Conservation (phyloP, 37 sponge, comb jelly and placozoan genomes). For the Chondrilla cf. caribensis region DNA sequence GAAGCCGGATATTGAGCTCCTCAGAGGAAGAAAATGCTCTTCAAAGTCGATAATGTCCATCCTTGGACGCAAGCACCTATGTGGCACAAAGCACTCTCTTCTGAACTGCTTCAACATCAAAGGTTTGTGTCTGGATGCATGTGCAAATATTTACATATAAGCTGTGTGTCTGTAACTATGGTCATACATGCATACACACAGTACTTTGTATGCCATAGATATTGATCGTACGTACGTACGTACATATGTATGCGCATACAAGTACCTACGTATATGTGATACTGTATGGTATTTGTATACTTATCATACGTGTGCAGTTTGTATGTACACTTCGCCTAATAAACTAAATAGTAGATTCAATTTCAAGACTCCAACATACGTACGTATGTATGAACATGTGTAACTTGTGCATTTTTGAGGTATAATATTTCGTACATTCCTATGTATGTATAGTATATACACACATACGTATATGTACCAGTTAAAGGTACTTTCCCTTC, state of each 20-base stretch:
- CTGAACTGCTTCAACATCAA: conserved; percentile 17
- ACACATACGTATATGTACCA: not conserved
- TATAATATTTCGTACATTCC: too few relatives aligned
- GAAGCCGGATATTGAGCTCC: not conserved
- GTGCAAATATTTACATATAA: not conserved
- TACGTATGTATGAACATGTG: not conserved
- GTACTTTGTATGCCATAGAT: too few relatives aligned
- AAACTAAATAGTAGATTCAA: too few relatives aligned
- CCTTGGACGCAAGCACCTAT: not conserved
- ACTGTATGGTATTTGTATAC: too few relatives aligned
- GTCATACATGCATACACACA: too few relatives aligned
- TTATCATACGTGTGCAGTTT: too few relatives aligned
- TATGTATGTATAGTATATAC: not conserved
- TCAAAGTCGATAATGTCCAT: not conserved
- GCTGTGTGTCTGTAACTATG: not conserved
- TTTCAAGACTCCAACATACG: too few relatives aligned
- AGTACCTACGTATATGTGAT: not conserved
- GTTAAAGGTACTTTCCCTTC: too few relatives aligned
- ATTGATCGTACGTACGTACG: too few relatives aligned
- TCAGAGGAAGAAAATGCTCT: not conserved
- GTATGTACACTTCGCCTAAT: too few relatives aligned
- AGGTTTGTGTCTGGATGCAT: not conserved
- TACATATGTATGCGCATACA: not conserved
- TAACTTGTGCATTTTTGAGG: not conserved
- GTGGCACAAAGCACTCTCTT: conserved; percentile 8